These are phyloP conservation scores for Lacerta bilineata DNA, from an alignment of 2,797 vertebrate species.

Conservation along the genomic window DNA sequence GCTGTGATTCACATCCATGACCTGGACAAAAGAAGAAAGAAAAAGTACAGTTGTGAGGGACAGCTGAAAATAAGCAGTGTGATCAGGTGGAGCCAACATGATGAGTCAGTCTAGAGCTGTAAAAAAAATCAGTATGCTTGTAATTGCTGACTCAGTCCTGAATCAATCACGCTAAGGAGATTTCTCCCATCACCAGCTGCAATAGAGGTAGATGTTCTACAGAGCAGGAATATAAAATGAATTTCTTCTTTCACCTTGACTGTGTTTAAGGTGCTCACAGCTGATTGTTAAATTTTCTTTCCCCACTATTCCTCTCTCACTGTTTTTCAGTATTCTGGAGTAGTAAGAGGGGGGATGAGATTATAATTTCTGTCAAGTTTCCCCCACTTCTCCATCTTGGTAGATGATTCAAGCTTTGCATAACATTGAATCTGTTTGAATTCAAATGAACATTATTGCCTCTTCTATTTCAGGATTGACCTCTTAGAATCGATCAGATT, in stretches of 20 bases:
- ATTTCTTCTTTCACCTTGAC: background rate
- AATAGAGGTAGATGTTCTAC: background rate
- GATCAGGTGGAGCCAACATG: no score
- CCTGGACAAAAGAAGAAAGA: no score
- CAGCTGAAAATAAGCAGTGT: no score
- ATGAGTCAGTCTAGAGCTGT: no score
- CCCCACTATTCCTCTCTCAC: background rate
- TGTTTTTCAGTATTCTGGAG: background rate
- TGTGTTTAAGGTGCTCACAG: background rate
- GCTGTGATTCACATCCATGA: background rate
- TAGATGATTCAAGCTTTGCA: background rate
- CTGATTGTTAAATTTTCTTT: background rate
- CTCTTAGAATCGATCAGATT: background rate
- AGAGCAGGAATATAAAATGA: background rate
- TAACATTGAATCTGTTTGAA: constrained; percentile 5
- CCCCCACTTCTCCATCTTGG: background rate
- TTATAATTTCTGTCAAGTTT: constrained; percentile 1
- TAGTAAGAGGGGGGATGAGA: background rate
- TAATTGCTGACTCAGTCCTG: background rate
- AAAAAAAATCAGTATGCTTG: background rate
- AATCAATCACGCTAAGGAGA: background rate
- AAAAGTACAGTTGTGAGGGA: no score
- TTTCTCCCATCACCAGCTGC: background rate
- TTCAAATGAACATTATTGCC: constrained; percentile 9
- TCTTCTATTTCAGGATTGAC: constrained; percentile 4